Conservation (phyloP, 1,140 invertebrate species). For the Fopius arisanus region DNA sequence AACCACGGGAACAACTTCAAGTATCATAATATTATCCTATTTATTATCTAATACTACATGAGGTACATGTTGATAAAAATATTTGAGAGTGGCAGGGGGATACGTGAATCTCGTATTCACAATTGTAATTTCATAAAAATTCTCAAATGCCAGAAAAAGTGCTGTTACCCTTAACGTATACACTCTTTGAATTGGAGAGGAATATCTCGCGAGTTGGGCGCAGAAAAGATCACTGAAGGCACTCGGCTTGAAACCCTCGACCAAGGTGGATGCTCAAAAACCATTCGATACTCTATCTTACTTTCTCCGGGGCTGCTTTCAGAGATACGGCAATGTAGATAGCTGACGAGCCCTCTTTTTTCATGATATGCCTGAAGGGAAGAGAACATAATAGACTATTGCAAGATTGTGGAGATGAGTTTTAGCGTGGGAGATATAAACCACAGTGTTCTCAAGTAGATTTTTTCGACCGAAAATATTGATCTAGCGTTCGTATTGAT, state of each 20-base stretch:
- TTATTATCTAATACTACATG: not conserved
- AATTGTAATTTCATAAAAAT: not conserved
- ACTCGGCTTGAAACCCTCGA: slow-evolving; percentile 14
- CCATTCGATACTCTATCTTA: slow-evolving; percentile 21
- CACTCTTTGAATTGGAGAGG: not conserved
- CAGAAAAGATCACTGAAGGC: slow-evolving; percentile 17
- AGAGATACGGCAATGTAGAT: not conserved
- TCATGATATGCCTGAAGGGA: slow-evolving; percentile 1
- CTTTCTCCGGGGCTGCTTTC: not conserved
- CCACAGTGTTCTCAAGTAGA: not conserved
- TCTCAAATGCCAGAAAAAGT: slow-evolving; percentile 9
- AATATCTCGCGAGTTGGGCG: not conserved
- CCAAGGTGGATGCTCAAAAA: slow-evolving; percentile 18
- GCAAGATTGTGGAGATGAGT: not conserved
- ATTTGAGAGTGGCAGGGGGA: not conserved
- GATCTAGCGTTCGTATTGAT: not conserved
- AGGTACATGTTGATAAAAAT: not conserved
- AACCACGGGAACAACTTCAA: not conserved
- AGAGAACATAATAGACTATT: not conserved
- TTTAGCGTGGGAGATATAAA: not conserved
- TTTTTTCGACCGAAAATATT: not conserved
- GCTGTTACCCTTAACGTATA: slow-evolving; percentile 8
- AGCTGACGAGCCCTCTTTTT: not conserved
- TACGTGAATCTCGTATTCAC: not conserved
- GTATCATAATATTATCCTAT: not conserved